Conservation (phyloP, 2,113 vertebrate species). For the Odocoileus virginianus region DNA sequence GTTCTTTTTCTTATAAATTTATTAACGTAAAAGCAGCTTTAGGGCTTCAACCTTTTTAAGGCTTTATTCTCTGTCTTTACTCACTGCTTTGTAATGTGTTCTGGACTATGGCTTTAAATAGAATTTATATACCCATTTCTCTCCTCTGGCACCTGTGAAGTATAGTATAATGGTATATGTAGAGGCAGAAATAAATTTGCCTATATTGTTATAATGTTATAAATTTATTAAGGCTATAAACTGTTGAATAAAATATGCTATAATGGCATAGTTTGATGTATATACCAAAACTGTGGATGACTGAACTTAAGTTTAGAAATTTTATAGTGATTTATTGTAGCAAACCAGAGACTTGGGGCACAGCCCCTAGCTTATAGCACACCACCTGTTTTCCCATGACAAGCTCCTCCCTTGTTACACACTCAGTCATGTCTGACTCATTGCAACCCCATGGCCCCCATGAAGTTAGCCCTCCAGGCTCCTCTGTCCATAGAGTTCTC, state of each 20-base stretch:
- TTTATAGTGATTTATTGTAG: background rate
- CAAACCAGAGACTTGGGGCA: background rate
- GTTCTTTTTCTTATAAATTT: background rate
- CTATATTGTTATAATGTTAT: background rate
- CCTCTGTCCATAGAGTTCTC: background rate
- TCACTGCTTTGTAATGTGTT: background rate
- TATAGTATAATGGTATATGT: background rate
- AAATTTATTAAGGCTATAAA: background rate
- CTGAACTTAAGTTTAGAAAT: background rate
- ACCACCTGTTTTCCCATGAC: background rate
- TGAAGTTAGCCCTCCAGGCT: background rate
- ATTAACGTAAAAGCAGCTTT: background rate
- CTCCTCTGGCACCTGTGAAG: background rate
- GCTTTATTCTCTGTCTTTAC: background rate
- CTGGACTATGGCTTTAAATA: background rate
- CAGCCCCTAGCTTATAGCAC: background rate
- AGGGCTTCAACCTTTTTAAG: background rate
- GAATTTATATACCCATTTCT: background rate
- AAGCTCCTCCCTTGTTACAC: background rate
- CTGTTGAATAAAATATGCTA: background rate
- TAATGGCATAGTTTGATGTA: background rate
- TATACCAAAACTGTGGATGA: background rate
- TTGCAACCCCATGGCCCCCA: background rate
- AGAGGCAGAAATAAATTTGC: background rate
- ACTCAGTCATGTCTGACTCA: background rate